Conservation (phyloP, 2,888 invertebrate genomes). For the Silvanus unidentatus region DNA sequence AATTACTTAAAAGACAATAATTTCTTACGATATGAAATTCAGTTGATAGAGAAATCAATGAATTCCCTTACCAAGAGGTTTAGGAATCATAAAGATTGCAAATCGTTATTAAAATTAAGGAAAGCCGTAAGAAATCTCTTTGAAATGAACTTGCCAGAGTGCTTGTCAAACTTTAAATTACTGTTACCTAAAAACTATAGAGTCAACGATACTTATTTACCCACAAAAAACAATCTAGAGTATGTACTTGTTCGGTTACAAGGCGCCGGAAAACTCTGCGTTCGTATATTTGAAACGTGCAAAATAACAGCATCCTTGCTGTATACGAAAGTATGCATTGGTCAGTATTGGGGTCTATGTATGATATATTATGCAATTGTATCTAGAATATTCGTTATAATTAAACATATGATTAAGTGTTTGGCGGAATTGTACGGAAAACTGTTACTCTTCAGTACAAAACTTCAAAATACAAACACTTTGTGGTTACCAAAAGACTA, state of each 20-base stretch:
- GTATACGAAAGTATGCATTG: conserved; percentile 37
- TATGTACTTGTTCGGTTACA: conserved; percentile 44
- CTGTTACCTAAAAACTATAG: conserved; percentile 7
- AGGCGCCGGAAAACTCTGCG: conserved; percentile 44
- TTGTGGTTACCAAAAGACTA: conserved; percentile 42
- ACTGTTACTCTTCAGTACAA: conserved; percentile 32
- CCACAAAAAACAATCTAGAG: conserved; percentile 45
- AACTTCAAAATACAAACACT: conserved; percentile 33
- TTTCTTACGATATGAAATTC: conserved; percentile 5
- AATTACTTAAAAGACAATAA: conserved; percentile 25
- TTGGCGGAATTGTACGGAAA: conserved; percentile 41
- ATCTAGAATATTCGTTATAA: conserved; percentile 43
- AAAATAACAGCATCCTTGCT: conserved; percentile 34
- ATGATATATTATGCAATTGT: conserved; percentile 39
- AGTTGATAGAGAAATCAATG: conserved; percentile 37
- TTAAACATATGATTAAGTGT: conserved; percentile 35
- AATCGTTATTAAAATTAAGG: conserved; percentile 44
- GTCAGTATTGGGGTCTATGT: conserved; percentile 44
- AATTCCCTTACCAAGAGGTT: conserved; percentile 46
- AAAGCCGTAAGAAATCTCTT: conserved; percentile 42
- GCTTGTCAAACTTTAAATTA: conserved; percentile 21
- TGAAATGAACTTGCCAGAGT: conserved; percentile 33
- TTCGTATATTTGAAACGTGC: conserved; percentile 36
- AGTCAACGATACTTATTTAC: conserved; percentile 27
- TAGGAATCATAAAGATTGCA: conserved; percentile 45